Evolutionary conservation across 2,888 invertebrate species (phyloP).

Genomic region (Anthrax anthrax): DNA sequence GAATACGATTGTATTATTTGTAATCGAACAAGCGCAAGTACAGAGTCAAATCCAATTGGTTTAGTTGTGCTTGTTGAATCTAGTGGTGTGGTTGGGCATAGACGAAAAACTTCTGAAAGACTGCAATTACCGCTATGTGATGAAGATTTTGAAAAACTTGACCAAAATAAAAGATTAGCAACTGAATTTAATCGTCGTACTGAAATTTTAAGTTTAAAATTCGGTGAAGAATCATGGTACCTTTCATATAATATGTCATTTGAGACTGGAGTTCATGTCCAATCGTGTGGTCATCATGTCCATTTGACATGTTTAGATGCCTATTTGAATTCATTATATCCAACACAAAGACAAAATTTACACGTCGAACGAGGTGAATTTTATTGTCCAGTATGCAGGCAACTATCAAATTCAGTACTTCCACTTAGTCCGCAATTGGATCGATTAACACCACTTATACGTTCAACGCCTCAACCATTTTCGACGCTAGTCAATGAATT

Average conservation of each 20-base stretch:
- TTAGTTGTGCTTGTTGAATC: constrained; percentile 74
- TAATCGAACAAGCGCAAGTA: constrained; percentile 76
- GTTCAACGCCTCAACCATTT: constrained; percentile 37
- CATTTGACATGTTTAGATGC: constrained; percentile 88
- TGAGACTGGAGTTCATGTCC: constrained; percentile 85
- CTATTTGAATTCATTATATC: constrained; percentile 72
- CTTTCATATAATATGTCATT: constrained; percentile 67
- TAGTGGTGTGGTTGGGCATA: constrained; percentile 77
- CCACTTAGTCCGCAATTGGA: constrained; percentile 63
- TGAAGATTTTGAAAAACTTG: constrained; percentile 43
- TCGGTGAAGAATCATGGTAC: constrained; percentile 68
- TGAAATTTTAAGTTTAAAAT: constrained; percentile 60
- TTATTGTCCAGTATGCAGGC: constrained; percentile 88
- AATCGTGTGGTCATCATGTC: constrained; percentile 93
- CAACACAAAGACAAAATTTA: constrained; percentile 61
- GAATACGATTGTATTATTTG: constrained; percentile 95
- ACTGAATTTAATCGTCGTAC: constrained; percentile 64
- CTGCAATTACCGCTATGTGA: constrained; percentile 45
- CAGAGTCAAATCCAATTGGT: constrained; percentile 71
- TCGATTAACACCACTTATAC: constrained; percentile 47
- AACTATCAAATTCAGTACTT: constrained; percentile 78
- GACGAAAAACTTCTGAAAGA: constrained; percentile 34
- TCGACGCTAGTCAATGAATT: constrained; percentile 34
- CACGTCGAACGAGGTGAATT: constrained; percentile 74
- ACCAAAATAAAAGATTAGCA: constrained; percentile 50